Evolutionary conservation across 35 echinoderm and acorn worm genomes (phyloP).

Genomic region (Lytechinus pictus): DNA sequence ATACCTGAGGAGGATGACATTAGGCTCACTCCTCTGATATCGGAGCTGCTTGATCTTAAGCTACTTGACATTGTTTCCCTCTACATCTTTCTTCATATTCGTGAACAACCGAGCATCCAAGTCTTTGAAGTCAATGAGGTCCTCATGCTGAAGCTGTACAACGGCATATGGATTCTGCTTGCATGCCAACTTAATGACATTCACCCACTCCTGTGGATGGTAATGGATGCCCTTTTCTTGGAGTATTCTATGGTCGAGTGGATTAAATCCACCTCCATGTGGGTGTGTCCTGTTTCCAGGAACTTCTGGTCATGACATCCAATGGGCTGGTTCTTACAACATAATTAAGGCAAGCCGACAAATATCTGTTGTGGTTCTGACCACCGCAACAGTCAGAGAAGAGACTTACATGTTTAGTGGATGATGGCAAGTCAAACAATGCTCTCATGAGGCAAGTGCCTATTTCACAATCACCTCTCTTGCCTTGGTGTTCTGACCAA

Average conservation of each 20-base stretch:
- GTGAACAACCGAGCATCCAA: not conserved
- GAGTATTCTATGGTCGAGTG: constrained; percentile 25
- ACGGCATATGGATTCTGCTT: constrained; percentile 23
- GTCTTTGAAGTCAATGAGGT: constrained; percentile 40
- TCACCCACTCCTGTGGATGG: constrained; percentile 43
- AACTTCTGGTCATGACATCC: constrained; percentile 42
- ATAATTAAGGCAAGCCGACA: constrained; percentile 27
- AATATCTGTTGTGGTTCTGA: constrained; percentile 46
- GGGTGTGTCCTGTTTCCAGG: constrained; percentile 50
- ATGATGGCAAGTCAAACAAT: not conserved
- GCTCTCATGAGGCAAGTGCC: not conserved
- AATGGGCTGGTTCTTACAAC: not conserved
- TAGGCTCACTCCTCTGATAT: not conserved
- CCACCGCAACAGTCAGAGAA: constrained; percentile 59
- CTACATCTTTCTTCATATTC: constrained; percentile 36
- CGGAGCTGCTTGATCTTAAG: constrained; percentile 24
- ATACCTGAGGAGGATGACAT: constrained; percentile 23
- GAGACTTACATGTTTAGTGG: constrained; percentile 9
- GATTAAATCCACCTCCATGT: constrained; percentile 51
- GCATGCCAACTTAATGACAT: not conserved
- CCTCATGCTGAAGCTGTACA: not conserved
- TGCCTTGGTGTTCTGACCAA: not conserved
- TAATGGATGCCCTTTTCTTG: not conserved
- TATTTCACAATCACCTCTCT: not conserved
- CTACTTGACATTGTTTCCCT: constrained; percentile 43